phyloP scores from a whole-genome alignment of 1,140 invertebrate genomes.

The Drosophila mauritiana region DNA sequence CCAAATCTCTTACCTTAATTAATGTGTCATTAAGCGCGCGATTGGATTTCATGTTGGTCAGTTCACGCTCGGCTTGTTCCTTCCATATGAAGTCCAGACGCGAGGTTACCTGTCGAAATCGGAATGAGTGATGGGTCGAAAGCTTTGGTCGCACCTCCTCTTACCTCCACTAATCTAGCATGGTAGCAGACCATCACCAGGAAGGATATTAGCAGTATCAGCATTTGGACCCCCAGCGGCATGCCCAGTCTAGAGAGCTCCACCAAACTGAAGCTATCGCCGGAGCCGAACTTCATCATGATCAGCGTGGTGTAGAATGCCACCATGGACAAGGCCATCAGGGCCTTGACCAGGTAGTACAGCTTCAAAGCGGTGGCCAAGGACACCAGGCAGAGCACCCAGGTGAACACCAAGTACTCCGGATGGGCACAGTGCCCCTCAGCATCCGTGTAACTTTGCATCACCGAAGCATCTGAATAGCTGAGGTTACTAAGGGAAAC shows the following conservation, averaged over 20 bases:
- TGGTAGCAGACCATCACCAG: slow-evolving; percentile 95
- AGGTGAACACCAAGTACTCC: slow-evolving; percentile 96
- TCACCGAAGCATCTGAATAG: slow-evolving; percentile 19
- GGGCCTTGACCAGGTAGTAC: slow-evolving; percentile 95
- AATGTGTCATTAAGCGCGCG: slow-evolving; percentile 84
- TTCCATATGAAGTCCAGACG: slow-evolving; percentile 98
- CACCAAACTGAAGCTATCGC: slow-evolving; percentile 56
- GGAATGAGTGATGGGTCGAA: slow-evolving; percentile 5
- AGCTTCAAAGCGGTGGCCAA: slow-evolving; percentile 96
- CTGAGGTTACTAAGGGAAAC: slow-evolving; percentile 26
- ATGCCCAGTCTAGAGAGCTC: slow-evolving; percentile 85
- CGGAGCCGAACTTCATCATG: slow-evolving; percentile 85
- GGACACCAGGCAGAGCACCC: slow-evolving; percentile 96
- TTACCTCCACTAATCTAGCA: slow-evolving; percentile 92
- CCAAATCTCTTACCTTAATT: slow-evolving; percentile 74
- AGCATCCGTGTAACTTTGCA: slow-evolving; percentile 10
- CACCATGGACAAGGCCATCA: slow-evolving; percentile 91
- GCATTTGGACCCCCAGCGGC: slow-evolving; percentile 90
- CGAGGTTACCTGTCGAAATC: slow-evolving; percentile 88
- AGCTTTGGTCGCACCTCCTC: not conserved
- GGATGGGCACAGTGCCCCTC: slow-evolving; percentile 87
- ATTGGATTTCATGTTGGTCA: slow-evolving; percentile 92
- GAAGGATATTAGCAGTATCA: slow-evolving; percentile 92
- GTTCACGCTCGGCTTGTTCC: slow-evolving; percentile 94
- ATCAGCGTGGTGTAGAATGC: slow-evolving; percentile 89